Evolutionary conservation across 1,140 invertebrate species (phyloP).

Genomic region (Lucilia sericata): DNA sequence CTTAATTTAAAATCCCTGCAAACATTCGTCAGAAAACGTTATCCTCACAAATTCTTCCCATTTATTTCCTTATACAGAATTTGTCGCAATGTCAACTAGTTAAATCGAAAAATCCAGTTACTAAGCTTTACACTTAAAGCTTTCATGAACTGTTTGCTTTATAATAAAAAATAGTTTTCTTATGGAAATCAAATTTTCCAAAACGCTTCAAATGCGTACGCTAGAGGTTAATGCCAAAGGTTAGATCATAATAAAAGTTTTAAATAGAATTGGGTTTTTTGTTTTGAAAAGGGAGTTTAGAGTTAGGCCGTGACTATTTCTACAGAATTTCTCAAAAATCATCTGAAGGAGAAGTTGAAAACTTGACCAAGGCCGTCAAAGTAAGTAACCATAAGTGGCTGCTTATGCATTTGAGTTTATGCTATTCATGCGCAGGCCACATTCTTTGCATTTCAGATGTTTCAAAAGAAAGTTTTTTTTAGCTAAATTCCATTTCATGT

Average conservation of each 20-base stretch:
- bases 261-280: slow-evolving; percentile 33
- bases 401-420: too few species aligned
- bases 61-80: too few species aligned
- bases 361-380: neutral
- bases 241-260: neutral
- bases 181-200: neutral
- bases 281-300: neutral
- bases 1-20: too few species aligned
- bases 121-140: too few species aligned
- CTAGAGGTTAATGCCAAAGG: neutral
- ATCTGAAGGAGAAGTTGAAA: neutral
- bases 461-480: neutral
- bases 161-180: too few species aligned
- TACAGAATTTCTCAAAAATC: slow-evolving; percentile 1
- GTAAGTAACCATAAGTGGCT: too few species aligned
- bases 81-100: too few species aligned
- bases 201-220: neutral
- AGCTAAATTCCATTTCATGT: neutral
- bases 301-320: neutral
- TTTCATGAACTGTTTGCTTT: too few species aligned
- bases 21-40: too few species aligned
- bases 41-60: too few species aligned
- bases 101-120: too few species aligned
- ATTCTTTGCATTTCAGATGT: neutral
- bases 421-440: neutral